Conservation (phyloP, 2,888 invertebrate genomes). For the Masnerella sp. region DNA sequence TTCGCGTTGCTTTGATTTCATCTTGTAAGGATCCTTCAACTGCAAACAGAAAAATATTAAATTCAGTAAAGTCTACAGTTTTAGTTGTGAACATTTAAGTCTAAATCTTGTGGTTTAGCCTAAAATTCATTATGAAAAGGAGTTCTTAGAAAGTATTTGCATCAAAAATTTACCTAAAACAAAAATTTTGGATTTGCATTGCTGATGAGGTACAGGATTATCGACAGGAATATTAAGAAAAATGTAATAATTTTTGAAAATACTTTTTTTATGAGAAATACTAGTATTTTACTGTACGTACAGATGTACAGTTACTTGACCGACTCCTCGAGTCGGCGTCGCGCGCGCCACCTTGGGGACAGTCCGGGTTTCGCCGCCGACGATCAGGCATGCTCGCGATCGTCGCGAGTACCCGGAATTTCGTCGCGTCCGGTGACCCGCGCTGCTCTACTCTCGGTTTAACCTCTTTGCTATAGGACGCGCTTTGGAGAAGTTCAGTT, state of each 20-base stretch:
- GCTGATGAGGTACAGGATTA: no score
- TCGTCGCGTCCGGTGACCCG: conserved; percentile 61
- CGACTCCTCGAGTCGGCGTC: conserved; percentile 70
- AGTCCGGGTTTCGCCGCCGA: conserved; percentile 42
- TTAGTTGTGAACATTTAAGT: no score
- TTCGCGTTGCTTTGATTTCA: conserved; percentile 65
- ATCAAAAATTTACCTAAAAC: no score
- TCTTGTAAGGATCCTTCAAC: conserved; percentile 61
- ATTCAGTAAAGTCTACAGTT: no score
- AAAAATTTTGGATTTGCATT: no score
- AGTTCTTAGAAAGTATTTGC: no score
- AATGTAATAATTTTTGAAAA: no score
- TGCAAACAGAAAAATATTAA: conserved; percentile 53
- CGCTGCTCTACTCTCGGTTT: conserved; percentile 58
- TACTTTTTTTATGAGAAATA: no score
- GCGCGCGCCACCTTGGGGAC: conserved; percentile 47
- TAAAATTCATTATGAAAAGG: no score
- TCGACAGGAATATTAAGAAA: no score
- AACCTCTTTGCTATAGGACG: conserved; percentile 36
- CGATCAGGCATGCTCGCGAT: conserved; percentile 1
- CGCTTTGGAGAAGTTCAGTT: conserved; percentile 15
- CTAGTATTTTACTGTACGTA: conserved; percentile 69
- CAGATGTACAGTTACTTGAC: conserved; percentile 77
- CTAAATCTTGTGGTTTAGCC: no score
- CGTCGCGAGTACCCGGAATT: conserved; percentile 63